Conservation (phyloP, 2,113 vertebrate genomes). For the Clupea harengus region DNA sequence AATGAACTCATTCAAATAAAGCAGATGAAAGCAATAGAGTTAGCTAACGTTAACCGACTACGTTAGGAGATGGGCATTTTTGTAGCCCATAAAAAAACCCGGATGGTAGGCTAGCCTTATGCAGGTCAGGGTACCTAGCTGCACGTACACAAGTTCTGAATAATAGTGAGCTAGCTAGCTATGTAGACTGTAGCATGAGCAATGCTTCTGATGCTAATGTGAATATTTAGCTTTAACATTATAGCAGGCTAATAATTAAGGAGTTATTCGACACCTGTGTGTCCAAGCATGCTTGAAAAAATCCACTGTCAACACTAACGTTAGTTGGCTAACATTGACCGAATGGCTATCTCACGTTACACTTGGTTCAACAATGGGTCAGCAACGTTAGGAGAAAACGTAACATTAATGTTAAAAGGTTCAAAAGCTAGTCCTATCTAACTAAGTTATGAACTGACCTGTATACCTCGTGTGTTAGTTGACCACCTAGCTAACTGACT, state of each 20-base stretch:
- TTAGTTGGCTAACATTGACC: background rate
- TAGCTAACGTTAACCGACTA: background rate
- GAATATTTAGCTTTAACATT: background rate
- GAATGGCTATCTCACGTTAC: background rate
- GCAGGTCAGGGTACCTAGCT: conserved; percentile 14
- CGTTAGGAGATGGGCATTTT: conserved; percentile 2
- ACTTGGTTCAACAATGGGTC: conserved; percentile 13
- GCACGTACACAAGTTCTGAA: conserved; percentile 16
- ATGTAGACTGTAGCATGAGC: background rate
- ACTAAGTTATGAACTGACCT: background rate
- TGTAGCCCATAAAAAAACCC: conserved; percentile 4
- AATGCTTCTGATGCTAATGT: background rate
- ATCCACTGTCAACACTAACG: background rate
- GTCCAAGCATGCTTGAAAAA: background rate
- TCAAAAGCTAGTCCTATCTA: background rate
- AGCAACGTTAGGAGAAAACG: background rate
- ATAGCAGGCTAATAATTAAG: background rate
- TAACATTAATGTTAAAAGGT: background rate
- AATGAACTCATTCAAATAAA: background rate
- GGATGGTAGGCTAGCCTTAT: conserved; percentile 7
- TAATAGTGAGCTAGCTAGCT: background rate
- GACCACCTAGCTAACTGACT: background rate
- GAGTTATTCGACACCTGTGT: background rate
- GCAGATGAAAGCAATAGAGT: background rate
- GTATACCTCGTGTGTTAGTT: background rate